Base-by-base conservation (phyloP, 1,140 invertebrate genomes). In the Mesaphorura yosii region DNA sequence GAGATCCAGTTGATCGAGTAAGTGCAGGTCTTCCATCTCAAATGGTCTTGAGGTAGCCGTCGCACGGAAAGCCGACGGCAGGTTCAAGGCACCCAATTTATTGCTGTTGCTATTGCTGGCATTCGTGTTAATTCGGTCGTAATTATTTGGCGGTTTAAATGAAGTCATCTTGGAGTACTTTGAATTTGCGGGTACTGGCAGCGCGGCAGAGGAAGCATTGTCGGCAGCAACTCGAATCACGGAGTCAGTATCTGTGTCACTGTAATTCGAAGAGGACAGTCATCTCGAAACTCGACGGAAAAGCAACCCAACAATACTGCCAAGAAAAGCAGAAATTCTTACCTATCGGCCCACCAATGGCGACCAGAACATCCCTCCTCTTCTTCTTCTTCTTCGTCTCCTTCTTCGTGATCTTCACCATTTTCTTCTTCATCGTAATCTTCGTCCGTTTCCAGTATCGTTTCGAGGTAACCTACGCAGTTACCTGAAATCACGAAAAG, bases 191-290 rank as follows among this genome's bases (percentile, higher is more conserved):
- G n/a, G n/a, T n/a, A n/a, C n/a, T n/a, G n/a, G n/a, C n/a, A n/a
- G n/a, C n/a, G n/a, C n/a, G n/a, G n/a, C n/a, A n/a, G n/a, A n/a
- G n/a, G n/a, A n/a, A n/a, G n/a, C n/a, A n/a, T n/a, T n/a, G n/a
- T n/a, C n/a, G n/a, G n/a, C n/a, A 41, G 57, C 60, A 12, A 62
- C 50, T 31, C 57, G 51, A 20, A 63, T 63, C 22, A 63, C 61
- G 51, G 61, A 63, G 37, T 63, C 61, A 20, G 61, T 63, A 51
- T 63, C 61, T 55, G 61, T 63, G 48, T 63, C 61, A 55, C 61
- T 63, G 56, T 63, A 55, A n/a, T n/a, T n/a, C n/a, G n/a, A n/a
- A n/a, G n/a, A n/a, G n/a, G n/a, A n/a, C 44, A n/a, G n/a, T n/a
- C n/a, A n/a, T n/a, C n/a, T n/a, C n/a, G n/a, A n/a, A n/a, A 25